Evolutionary conservation across 2,797 vertebrate genomes (phyloP), one percentile per base, ranked within the genome.

Genomic region (Sarcophilus harrisii): DNA sequence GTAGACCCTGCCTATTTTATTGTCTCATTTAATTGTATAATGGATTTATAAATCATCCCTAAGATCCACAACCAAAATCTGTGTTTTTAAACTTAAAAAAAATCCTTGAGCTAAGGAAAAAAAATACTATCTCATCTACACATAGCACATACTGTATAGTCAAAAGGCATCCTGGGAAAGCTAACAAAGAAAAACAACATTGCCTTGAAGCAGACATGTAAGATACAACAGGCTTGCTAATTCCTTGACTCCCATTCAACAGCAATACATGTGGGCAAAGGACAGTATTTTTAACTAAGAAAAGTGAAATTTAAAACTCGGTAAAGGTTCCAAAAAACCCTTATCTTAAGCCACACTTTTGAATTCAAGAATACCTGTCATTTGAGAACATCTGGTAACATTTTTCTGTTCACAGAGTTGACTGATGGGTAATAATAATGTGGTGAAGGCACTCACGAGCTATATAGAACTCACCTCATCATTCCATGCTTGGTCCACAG

Each of bases 401-500:
- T 93, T 96, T 94, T 90, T 93, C 94, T 59, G 45, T 95, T 95
- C 93, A 93, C 92, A 49, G 73, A 96, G 95, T 93, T 57, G 66
- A 49, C 57, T 92, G 93, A 81, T 87, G 92, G 24, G 60, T 91
- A 94, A 94, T 97, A 94, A 94, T 97, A 96, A 95, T 93, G 54
- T 92, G 60, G 59, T 16, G 92, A 90, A 58, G 89, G 90, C 94
- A 96, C 60, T 95, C 94, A 24, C 14, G 91, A 98, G 18, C 93
- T 11, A 4, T 96, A 58, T 87, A 89, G 89, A 95, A 94, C 92
- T 96, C 93, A 92, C 59, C 91, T 97, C 90, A 94, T 93, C 92
- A 96, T 95, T 97, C 93, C 94, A 93, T 91, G 73, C 58, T 96
- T 96, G 96, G 66, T 95, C 93, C 94, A 91, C 45, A 62, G 94